Conservation (phyloP, 2,888 invertebrate species). For the Rhamnusium bicolor region DNA sequence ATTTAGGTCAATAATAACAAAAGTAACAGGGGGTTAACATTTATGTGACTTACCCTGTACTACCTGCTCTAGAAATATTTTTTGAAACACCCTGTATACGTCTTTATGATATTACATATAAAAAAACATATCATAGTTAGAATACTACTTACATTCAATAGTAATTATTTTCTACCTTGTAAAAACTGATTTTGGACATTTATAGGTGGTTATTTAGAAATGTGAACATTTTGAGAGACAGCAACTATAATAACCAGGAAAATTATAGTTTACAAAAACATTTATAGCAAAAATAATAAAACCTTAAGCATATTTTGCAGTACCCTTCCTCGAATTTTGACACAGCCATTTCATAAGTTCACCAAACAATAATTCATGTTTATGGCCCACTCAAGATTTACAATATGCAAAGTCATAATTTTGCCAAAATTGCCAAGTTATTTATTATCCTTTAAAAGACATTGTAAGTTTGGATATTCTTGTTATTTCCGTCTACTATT, state of each 20-base stretch:
- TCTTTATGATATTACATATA: no score
- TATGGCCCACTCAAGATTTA: conserved; percentile 28
- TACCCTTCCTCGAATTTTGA: background rate
- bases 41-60: no score
- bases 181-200: background rate
- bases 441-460: conserved; percentile 4
- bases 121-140: no score
- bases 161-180: background rate
- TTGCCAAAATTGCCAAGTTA: conserved; percentile 17
- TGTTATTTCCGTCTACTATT: conserved; percentile 14
- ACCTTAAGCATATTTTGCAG: background rate
- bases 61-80: no score
- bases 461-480: conserved; percentile 1
- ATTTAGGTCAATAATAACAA: no score
- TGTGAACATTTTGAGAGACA: background rate
- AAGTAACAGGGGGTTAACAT: no score
- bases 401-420: conserved; percentile 31
- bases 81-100: no score
- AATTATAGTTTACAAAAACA: background rate
- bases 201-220: background rate
- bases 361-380: conserved; percentile 20
- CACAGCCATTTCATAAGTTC: background rate
- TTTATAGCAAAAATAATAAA: background rate
- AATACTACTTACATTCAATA: background rate
- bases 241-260: background rate